These are phyloP conservation scores for Pemphredon lugubris DNA, from an alignment of 2,888 invertebrate species.

Conservation along the genomic window DNA sequence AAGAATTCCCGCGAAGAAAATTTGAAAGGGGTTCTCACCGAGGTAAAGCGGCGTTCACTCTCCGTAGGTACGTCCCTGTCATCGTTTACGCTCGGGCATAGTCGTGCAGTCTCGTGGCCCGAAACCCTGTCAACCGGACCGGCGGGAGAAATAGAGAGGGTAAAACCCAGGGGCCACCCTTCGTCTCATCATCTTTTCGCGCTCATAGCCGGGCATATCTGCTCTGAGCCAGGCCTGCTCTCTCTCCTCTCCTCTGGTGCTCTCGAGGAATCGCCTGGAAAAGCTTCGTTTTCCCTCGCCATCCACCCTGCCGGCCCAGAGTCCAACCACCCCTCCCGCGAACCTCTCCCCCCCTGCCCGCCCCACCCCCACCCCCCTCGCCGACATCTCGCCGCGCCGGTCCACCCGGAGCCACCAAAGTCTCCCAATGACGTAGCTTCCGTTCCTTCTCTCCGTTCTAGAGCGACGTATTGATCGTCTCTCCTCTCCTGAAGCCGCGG, in stretches of 20 bases:
- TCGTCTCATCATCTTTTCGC: conserved; percentile 79
- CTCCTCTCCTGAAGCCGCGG: conserved; percentile 69
- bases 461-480: conserved; percentile 79
- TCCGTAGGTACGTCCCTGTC: conserved; percentile 69
- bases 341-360: conserved; percentile 11
- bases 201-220: conserved; percentile 71
- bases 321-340: conserved; percentile 1
- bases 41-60: too few relatives aligned
- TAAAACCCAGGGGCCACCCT: conserved; percentile 70
- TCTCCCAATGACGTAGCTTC: conserved; percentile 69
- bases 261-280: conserved; percentile 65
- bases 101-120: conserved; percentile 69
- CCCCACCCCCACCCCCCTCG: conserved; percentile 3
- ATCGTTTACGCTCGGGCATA: conserved; percentile 65
- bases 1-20: background rate
- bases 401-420: conserved; percentile 27
- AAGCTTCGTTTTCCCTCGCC: conserved; percentile 58
- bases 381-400: too few relatives aligned
- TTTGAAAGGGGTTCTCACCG: too few relatives aligned
- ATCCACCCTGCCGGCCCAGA: conserved; percentile 17
- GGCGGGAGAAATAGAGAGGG: conserved; percentile 54
- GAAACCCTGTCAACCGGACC: conserved; percentile 72
- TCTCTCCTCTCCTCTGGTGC: conserved; percentile 43
- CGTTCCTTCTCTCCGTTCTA: conserved; percentile 72
- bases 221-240: conserved; percentile 58